phyloP scores from a whole-genome alignment of 23 tunicate genomes.

The Corella eumyota region DNA sequence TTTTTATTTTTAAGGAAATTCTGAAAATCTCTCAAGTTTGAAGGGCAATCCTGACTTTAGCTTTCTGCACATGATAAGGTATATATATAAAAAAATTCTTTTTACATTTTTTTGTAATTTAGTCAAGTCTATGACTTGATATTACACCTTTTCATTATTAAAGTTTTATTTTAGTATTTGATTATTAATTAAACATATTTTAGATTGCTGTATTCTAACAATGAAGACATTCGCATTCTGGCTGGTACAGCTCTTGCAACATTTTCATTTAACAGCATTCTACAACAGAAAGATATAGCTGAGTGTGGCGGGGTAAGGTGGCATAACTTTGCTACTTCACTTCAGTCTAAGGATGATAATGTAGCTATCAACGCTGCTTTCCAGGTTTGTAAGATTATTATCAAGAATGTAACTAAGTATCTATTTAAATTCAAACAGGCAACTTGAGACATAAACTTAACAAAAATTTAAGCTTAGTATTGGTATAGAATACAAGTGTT shows the following conservation, averaged over 20 bases:
- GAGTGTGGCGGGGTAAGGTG: conserved; percentile 80
- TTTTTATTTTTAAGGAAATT: conserved; percentile 28
- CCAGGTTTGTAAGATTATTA: conserved; percentile 29
- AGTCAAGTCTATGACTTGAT: no score
- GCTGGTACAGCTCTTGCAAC: conserved; percentile 79
- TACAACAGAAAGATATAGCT: conserved; percentile 63
- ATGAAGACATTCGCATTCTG: conserved; percentile 35
- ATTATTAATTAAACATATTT: neutral
- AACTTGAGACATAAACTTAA: no score
- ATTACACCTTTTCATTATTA: no score
- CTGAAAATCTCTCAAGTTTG: conserved; percentile 45
- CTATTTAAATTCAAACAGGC: no score
- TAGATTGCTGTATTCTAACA: conserved; percentile 66
- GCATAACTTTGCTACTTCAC: conserved; percentile 61
- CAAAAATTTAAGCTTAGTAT: no score
- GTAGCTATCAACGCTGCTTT: conserved; percentile 57
- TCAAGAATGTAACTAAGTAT: no score
- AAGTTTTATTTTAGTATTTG: no score
- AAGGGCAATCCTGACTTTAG: conserved; percentile 59
- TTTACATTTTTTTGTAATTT: no score
- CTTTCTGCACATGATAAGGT: conserved; percentile 71
- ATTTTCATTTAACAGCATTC: conserved; percentile 64
- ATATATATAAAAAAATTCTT: no score
- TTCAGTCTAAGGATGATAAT: conserved; percentile 23
- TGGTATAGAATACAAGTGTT: neutral